Evolutionary conservation across 2,113 vertebrate species (phyloP).

Genomic region (Ochotona curzoniae): DNA sequence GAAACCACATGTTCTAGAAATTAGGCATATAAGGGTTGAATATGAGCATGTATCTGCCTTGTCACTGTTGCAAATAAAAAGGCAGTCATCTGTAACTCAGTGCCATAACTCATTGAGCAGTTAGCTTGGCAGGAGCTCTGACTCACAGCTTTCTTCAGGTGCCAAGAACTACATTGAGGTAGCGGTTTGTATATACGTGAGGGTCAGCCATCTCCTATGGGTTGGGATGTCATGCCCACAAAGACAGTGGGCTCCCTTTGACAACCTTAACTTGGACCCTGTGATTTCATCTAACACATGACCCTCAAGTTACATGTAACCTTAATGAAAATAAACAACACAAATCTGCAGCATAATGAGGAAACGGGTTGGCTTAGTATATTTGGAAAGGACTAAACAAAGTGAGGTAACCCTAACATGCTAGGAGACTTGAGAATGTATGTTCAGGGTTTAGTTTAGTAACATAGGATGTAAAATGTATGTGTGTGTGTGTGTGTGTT

Average conservation of each 20-base stretch:
- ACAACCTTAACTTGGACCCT: accelerated
- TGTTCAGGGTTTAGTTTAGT: neutral
- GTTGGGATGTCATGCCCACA: neutral
- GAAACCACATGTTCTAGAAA: too few relatives aligned
- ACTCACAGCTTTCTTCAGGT: neutral
- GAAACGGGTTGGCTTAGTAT: neutral
- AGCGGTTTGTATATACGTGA: neutral
- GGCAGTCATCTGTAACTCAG: neutral
- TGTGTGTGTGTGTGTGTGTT: too few relatives aligned
- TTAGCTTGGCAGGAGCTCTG: neutral
- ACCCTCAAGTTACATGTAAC: neutral
- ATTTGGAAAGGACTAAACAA: neutral
- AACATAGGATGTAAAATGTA: too few relatives aligned
- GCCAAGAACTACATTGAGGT: neutral
- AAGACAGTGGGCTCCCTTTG: neutral
- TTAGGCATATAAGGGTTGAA: neutral
- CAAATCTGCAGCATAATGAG: neutral
- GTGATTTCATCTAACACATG: neutral
- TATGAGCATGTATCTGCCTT: neutral
- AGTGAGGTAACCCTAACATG: neutral
- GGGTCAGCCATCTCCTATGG: neutral
- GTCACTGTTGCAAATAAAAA: neutral
- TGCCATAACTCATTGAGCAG: neutral
- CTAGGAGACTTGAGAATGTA: neutral
- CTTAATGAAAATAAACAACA: neutral